Percentiles rank a stretch among this genome's conserved stretches.
Evolutionary conservation across 2,797 vertebrate species (phyloP).

Genomic region (Falco novaeseelandiae): DNA sequence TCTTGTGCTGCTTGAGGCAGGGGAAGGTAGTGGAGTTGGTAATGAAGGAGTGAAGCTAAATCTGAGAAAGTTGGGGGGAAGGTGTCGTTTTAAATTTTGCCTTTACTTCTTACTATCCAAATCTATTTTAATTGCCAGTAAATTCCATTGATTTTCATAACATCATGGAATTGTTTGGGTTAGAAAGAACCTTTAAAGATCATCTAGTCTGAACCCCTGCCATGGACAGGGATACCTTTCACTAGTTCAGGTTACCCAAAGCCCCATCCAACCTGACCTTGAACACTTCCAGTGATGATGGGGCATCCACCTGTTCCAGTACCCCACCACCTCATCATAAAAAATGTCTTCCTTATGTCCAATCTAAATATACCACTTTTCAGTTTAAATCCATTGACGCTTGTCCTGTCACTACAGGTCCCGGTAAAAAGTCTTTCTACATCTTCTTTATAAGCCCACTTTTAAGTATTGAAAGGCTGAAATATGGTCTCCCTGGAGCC

Average conservation of each 20-base stretch:
- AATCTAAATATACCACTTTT: not conserved
- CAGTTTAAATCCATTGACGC: not conserved
- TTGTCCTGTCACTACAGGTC: not conserved
- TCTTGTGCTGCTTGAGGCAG: not conserved
- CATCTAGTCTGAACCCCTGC: not conserved
- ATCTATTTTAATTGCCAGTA: not conserved
- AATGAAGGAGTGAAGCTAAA: not conserved
- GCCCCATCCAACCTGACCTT: not conserved
- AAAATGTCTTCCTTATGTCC: not conserved
- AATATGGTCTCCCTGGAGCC: not conserved
- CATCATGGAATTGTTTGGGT: not conserved
- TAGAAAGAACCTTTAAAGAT: not conserved
- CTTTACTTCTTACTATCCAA: not conserved
- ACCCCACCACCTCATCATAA: not conserved
- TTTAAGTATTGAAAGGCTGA: not conserved
- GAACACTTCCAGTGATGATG: not conserved
- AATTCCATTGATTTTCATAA: not conserved
- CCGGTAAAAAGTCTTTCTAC: not conserved
- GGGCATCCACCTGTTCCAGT: not conserved
- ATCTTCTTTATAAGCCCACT: not conserved
- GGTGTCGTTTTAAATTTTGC: not conserved
- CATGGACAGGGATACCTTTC: not conserved
- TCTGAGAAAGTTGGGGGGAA: not conserved
- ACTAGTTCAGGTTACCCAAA: not conserved
- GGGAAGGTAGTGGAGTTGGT: not conserved